phyloP scores from a whole-genome alignment of 2,888 invertebrate genomes.

The Stenoptilia bipunctidactyla region DNA sequence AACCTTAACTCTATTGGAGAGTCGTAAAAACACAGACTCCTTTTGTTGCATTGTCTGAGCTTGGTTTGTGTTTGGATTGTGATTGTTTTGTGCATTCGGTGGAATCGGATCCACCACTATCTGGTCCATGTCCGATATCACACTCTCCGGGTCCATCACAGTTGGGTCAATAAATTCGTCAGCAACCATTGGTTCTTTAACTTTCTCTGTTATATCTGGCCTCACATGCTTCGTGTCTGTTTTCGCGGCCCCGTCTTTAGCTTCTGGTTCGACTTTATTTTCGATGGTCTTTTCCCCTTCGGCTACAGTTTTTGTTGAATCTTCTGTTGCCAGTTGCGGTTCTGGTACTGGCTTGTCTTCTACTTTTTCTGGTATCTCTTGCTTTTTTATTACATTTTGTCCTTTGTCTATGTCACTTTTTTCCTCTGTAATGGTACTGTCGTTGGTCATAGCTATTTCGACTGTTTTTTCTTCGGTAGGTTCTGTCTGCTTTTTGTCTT shows the following conservation, averaged over 20 bases:
- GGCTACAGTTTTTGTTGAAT: slow-evolving; percentile 23
- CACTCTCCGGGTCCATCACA: slow-evolving; percentile 57
- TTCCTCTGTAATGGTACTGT: slow-evolving; percentile 18
- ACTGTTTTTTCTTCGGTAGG: slow-evolving; percentile 26
- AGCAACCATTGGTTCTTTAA: slow-evolving; percentile 28
- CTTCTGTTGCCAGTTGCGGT: slow-evolving; percentile 21
- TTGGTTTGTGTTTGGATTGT: slow-evolving; percentile 38
- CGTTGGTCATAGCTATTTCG: slow-evolving; percentile 28
- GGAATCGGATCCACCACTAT: slow-evolving; percentile 58
- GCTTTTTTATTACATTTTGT: slow-evolving; percentile 18
- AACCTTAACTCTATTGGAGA: slow-evolving; percentile 96
- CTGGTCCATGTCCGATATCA: slow-evolving; percentile 68
- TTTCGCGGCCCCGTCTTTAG: slow-evolving; percentile 29
- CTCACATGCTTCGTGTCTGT: slow-evolving; percentile 38
- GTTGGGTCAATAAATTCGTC: slow-evolving; percentile 39
- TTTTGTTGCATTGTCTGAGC: slow-evolving; percentile 74
- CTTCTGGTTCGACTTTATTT: slow-evolving; percentile 29
- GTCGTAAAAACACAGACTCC: slow-evolving; percentile 94
- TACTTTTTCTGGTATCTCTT: slow-evolving; percentile 5
- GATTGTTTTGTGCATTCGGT: slow-evolving; percentile 31
- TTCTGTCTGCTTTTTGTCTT: slow-evolving; percentile 36
- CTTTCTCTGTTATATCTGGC: slow-evolving; percentile 34
- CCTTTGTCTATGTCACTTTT: slow-evolving; percentile 22
- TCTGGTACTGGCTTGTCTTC: slow-evolving; percentile 36
- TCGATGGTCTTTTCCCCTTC: slow-evolving; percentile 25